These are phyloP conservation scores for Caranx ignobilis DNA, from an alignment of 2,113 vertebrate species.

Conservation along the genomic window DNA sequence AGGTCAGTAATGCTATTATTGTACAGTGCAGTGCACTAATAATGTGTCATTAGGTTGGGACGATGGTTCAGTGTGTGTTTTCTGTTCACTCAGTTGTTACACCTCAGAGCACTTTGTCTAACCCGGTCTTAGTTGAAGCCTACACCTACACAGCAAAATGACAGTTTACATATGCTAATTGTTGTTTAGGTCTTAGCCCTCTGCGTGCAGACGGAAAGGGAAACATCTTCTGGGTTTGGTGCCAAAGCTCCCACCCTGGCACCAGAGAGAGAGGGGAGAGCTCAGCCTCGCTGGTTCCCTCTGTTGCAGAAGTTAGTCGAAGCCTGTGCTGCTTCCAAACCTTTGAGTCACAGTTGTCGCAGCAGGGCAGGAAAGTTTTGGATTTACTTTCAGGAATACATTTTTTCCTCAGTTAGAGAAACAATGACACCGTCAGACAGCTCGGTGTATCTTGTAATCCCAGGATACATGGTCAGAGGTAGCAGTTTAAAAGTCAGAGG, in stretches of 20 bases:
- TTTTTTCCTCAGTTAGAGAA: neutral
- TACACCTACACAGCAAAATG: conserved; percentile 15
- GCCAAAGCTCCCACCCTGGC: conserved; percentile 30
- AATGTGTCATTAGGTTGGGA: conserved; percentile 36
- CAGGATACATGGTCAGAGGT: neutral
- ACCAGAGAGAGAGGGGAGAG: conserved; percentile 12
- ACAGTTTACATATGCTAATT: conserved; percentile 38
- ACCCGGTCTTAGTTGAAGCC: neutral
- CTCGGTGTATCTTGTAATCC: neutral
- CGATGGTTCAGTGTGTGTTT: neutral
- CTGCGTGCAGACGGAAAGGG: conserved; percentile 17
- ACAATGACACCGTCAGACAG: neutral
- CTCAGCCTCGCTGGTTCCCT: neutral
- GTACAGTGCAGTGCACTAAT: neutral
- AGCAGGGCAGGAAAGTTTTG: neutral
- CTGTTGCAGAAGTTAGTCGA: conserved; percentile 17
- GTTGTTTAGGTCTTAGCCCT: conserved; percentile 24
- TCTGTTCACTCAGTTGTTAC: neutral
- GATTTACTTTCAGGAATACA: neutral
- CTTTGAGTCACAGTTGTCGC: neutral
- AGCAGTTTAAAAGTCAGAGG: neutral
- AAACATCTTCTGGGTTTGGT: conserved; percentile 23
- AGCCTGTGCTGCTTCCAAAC: conserved; percentile 1
- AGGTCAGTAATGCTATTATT: conserved; percentile 35
- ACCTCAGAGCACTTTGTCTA: neutral